Percentiles rank a stretch among this genome's conserved stretches.
phyloP scores from a whole-genome alignment of 2,797 vertebrate species.

The Falco peregrinus region DNA sequence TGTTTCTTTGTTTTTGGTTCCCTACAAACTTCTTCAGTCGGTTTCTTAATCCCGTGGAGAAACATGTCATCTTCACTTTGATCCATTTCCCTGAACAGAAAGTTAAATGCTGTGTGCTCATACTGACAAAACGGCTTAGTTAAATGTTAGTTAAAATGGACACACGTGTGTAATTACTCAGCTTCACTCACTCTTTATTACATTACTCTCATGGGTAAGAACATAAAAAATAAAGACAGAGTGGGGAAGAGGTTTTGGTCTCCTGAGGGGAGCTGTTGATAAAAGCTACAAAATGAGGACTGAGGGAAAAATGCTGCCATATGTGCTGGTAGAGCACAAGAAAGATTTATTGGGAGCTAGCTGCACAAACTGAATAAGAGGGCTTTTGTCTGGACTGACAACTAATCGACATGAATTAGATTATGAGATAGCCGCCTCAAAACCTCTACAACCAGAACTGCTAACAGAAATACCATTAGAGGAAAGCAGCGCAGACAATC shows the following conservation, averaged over 20 bases:
- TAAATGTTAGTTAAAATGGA: neutral
- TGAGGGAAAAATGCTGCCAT: neutral
- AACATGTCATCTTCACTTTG: neutral
- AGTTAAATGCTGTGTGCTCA: neutral
- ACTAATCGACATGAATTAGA: constrained; percentile 56
- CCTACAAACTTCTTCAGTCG: neutral
- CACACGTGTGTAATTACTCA: neutral
- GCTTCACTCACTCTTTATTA: neutral
- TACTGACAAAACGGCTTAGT: neutral
- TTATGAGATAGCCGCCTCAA: constrained; percentile 29
- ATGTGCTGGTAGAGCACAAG: constrained; percentile 40
- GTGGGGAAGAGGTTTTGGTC: constrained; percentile 1
- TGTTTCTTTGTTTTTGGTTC: neutral
- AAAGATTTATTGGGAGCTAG: constrained; percentile 39
- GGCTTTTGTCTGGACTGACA: constrained; percentile 48
- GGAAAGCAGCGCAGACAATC: neutral
- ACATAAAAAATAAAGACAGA: neutral
- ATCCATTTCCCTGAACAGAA: neutral
- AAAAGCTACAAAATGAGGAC: constrained; percentile 22
- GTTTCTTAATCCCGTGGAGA: neutral
- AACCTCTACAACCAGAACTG: neutral
- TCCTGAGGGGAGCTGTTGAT: neutral
- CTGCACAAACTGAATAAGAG: constrained; percentile 25
- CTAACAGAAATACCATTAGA: neutral
- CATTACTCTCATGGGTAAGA: neutral